A percentile compares a stretch with the other conserved stretches of the same genome.
Conservation (phyloP, 2,113 vertebrate species). For the Oenanthe oenanthe region DNA sequence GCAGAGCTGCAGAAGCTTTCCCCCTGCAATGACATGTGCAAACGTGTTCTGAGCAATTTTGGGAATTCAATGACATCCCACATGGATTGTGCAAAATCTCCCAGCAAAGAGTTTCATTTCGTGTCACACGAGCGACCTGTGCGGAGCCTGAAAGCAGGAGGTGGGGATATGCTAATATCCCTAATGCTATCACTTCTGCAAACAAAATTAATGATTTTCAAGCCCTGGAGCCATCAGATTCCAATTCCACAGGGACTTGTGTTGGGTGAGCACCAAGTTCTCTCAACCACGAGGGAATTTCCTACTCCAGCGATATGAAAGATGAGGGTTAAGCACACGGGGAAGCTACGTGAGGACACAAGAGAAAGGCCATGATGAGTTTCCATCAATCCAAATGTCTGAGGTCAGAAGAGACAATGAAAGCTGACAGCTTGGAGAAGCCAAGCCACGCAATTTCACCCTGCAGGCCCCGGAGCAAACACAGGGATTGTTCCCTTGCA, state of each 20-base stretch:
- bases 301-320: neutral
- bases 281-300: neutral
- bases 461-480: neutral
- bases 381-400: constrained; percentile 5
- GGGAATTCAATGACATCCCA: neutral
- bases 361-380: neutral
- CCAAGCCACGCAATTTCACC: neutral
- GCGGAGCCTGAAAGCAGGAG: neutral
- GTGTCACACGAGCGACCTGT: neutral
- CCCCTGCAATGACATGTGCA: neutral
- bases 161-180: neutral
- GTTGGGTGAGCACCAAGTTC: neutral
- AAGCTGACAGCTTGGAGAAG: neutral
- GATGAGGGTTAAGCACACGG: neutral
- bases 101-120: neutral
- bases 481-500: neutral
- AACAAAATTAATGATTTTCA: constrained; percentile 17
- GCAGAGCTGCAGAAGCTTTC: neutral
- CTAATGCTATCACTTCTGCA: neutral
- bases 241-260: neutral
- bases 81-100: neutral
- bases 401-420: constrained; percentile 1
- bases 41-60: neutral
- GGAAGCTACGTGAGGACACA: neutral
- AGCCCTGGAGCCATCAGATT: neutral